Conservation (phyloP, 2,888 invertebrate species). For the Plagiodera versicolora region DNA sequence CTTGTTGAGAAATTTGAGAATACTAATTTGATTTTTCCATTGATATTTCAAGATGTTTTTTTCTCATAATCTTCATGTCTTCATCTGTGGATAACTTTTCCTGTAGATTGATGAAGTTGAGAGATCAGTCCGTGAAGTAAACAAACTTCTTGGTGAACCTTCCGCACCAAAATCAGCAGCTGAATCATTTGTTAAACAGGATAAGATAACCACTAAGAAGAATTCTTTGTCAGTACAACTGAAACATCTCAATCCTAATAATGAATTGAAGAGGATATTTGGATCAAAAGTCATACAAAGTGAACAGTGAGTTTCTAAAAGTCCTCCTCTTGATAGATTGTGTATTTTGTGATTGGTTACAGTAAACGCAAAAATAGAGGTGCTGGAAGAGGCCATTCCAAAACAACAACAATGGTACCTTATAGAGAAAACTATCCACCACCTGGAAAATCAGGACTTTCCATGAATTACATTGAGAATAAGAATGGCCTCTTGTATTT, state of each 20-base stretch:
- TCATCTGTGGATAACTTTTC: not conserved
- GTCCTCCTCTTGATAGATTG: not conserved
- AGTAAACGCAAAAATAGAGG: conserved; percentile 63
- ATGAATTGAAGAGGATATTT: conserved; percentile 80
- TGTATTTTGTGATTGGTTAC: conserved; percentile 24
- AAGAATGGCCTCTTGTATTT: conserved; percentile 65
- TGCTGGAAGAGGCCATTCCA: conserved; percentile 60
- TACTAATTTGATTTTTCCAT: not conserved
- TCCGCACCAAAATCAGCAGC: conserved; percentile 35
- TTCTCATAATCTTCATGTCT: not conserved
- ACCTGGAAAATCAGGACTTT: conserved; percentile 69
- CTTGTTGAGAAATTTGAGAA: too few relatives aligned
- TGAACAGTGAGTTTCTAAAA: conserved; percentile 52
- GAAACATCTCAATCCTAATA: conserved; percentile 75
- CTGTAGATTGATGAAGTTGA: conserved; percentile 67
- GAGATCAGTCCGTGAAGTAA: conserved; percentile 67
- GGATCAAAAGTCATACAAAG: conserved; percentile 76
- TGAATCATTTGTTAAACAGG: conserved; percentile 34
- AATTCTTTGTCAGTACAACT: conserved; percentile 66
- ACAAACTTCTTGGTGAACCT: conserved; percentile 66
- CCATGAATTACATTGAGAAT: conserved; percentile 67
- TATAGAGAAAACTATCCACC: conserved; percentile 75
- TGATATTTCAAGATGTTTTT: conserved; percentile 17
- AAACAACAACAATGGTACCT: conserved; percentile 68
- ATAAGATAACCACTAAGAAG: conserved; percentile 48